Evolutionary conservation across 2,888 invertebrate genomes (phyloP), one percentile per base, ranked within the genome.

Genomic region (Zaprionus bogoriensis): DNA sequence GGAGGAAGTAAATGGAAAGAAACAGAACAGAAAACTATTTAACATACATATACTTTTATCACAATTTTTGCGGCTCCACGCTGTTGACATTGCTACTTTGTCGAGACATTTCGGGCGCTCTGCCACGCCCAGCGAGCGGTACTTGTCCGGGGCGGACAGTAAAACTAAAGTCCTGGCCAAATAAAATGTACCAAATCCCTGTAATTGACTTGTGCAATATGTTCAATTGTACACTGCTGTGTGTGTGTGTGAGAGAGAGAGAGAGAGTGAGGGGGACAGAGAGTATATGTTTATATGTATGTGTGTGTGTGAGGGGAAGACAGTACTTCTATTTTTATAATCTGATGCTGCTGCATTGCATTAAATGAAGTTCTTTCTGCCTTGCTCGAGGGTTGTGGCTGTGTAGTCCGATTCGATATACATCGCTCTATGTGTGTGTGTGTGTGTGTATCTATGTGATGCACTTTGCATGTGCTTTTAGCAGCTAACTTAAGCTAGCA

Each of bases 161-260:
- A 73, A 76, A 76, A 81, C 79, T 72, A 58, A 84, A 79, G 71
- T 72, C 68, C 67, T 39, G 41, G 36, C 62, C 41, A 64, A 62
- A 80, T 67, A 77, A 80, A 83, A 80, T 76, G 52, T 60, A 55
- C 63, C 47, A 74, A 79, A 84, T 79, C 84, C 72, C 74, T 67
- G 74, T 81, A 84, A 84, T 79, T 79, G 79, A 79, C 84, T 79
- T 78, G 64, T 67, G 68, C 81, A 84, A 84, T 80, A 77, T 66
- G 77, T 69, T 67, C 55, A 68, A 67, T 75, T 57, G 70, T 62
- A 60, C 66, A 74, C 50, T 55, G 41, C 27, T 48, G 19, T 58
- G 53, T 46, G 47, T 10, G 12, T 60, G 10, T 32, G 3, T 44
- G 19, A n/a, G n/a, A n/a, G n/a, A n/a, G n/a, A n/a, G n/a, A n/a